Evolutionary conservation across 1,140 invertebrate genomes (phyloP).

Genomic region (Eciton burchellii): DNA sequence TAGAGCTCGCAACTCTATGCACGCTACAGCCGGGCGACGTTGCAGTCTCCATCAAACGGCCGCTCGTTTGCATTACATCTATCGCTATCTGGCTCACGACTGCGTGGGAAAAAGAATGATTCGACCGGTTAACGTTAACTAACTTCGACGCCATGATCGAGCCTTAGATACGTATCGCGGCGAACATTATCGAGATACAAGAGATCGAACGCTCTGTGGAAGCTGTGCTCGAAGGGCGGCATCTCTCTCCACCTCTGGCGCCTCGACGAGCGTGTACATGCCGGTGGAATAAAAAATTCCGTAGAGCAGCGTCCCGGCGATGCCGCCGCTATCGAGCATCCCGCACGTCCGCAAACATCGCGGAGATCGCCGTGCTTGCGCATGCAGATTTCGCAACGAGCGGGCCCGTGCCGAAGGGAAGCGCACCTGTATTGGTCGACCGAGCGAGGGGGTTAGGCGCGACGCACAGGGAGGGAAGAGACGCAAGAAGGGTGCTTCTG

Average conservation of each 20-base stretch:
- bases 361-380: slow-evolving; percentile 67
- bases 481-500: slow-evolving; percentile 48
- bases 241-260: neutral
- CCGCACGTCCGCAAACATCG: slow-evolving; percentile 68
- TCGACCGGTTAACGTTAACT: slow-evolving; percentile 3
- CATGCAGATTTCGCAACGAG: slow-evolving; percentile 67
- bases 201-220: neutral
- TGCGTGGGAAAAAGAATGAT: too few relatives aligned
- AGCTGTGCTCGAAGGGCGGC: neutral
- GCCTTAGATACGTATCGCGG: slow-evolving; percentile 28
- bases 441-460: slow-evolving; percentile 14
- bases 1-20: neutral
- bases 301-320: slow-evolving; percentile 37
- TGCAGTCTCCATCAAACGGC: neutral
- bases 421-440: slow-evolving; percentile 62
- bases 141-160: slow-evolving; percentile 19
- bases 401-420: slow-evolving; percentile 1
- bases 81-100: neutral
- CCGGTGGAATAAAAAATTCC: slow-evolving; percentile 70
- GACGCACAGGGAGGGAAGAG: neutral
- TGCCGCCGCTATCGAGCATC: slow-evolving; percentile 59
- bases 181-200: slow-evolving; percentile 12
- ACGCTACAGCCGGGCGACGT: neutral
- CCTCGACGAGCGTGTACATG: slow-evolving; percentile 28
- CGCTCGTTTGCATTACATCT: neutral